Base-by-base conservation (phyloP, 1,140 invertebrate genomes). In the Drosophila lini region DNA sequence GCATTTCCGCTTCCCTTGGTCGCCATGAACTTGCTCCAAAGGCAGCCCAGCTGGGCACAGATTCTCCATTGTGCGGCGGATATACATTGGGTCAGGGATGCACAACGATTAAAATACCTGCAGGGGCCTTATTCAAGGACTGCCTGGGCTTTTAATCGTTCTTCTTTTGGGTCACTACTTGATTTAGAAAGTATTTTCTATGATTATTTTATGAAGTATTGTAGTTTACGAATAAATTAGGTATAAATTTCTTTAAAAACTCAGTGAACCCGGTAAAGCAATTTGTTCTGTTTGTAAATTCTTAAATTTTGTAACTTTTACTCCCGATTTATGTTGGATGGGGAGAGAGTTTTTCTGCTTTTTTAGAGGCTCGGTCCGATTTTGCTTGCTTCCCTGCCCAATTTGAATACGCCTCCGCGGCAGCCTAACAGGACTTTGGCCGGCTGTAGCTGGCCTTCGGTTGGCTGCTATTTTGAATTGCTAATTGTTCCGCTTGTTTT, bases 1-100 rank as follows among this genome's bases (percentile, higher is more conserved):
- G 55, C 48, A 45, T 69, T 74, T 81, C 73, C 69, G 68, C 67
- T 78, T 74, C 22, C 41, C 42, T 81, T 60, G 55, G 44, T 73
- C 45, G 74, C 74, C 64, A 32, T 78, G 75, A 78, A 78, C 75
- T 70, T 78, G 75, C 64, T 47, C 34, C 58, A 53, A 76, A 76
- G 64, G 36, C 67, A 73, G 42, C 13, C 19, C 19, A 47, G 32
- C 59, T 50, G 28, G 19, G 41, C 42, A 34, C 10, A 19, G 61
- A 10, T 25, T 73, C 42, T 31, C 47, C 41, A 71, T 78, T 48
- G 38, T 42, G 40, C 38, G 28, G 38, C 48, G 74, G 59, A 57
- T 41, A 48, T 57, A 50, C 50, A 44, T 61, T 53, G 41, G 61
- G 32, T 62, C 45, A 34, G 64, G 60, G 45, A 50, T 52, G 64